Base-by-base conservation (phyloP, 2,113 vertebrate genomes). In the Chaetodon auriga region DNA sequence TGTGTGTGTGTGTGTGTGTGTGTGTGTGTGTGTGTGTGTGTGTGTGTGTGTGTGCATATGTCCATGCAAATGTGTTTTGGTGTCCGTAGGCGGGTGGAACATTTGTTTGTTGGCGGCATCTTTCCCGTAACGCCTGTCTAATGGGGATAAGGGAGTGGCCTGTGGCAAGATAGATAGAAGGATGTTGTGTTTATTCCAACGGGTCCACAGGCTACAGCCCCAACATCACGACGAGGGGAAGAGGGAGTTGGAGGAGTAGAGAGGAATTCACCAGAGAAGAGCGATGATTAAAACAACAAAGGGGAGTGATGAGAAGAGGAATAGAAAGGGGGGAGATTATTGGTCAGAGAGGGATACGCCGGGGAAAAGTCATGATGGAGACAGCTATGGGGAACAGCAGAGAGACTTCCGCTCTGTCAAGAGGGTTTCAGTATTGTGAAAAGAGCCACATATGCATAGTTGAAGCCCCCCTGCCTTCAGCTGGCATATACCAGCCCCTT, bases 71-170 rank as follows among this genome's bases (percentile, higher is more conserved):
- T 81, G 74, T 43, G 15, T 61, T 65, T 62, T 68, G 54, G 73
- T 80, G 49, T 78, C 76, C 5, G 87, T 92, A 68, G 87, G 88
- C 66, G 82, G 76, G 62, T n/a, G 51, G 84, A 90, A 87, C 80
- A 89, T 80, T 89, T 86, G 86, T 86, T 85, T 82, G 74, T 88
- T 89, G 88, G 90, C 46, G 51, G 76, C 69, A 60, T 83, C 81
- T 78, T 81, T 86, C 86, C 79, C 81, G 16, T 10, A 81, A 86
- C 77, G 91, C 80, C 76, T 83, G 89, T 92, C 86, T 90, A 75
- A 85, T 87, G 87, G 86, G 91, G 87, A 93, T 92, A 83, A 92
- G 81, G 70, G 82, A 87, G 81, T 68, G 65, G 90, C 92, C 81
- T 55, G 62, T 87, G 81, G 92, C 87, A 71, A 89, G 43, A 80